These are phyloP conservation scores for Epinephelus moara DNA, from an alignment of 2,113 vertebrate species.

Conservation along the genomic window DNA sequence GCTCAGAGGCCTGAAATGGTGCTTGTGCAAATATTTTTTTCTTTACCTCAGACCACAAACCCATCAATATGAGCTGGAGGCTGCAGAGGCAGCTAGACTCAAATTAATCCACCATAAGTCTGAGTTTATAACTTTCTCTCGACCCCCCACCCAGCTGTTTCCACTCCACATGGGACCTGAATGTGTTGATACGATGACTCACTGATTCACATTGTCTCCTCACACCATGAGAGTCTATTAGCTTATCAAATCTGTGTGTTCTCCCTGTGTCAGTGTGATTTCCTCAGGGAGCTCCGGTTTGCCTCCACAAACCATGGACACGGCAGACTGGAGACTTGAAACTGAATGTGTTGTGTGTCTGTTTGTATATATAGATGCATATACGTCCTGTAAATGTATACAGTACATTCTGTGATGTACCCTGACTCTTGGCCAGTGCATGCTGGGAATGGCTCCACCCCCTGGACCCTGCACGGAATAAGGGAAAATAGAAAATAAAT, in stretches of 20 bases:
- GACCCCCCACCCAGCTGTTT: background rate
- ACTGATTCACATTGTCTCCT: background rate
- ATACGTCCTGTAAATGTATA: constrained; percentile 27
- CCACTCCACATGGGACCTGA: constrained; percentile 1
- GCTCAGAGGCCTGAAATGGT: constrained; percentile 43
- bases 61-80: constrained; percentile 40
- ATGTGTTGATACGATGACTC: background rate
- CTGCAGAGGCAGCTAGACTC: constrained; percentile 6
- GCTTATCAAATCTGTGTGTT: background rate
- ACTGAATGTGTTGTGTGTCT: constrained; percentile 34
- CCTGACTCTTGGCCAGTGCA: constrained; percentile 7
- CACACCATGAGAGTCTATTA: background rate
- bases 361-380: constrained; percentile 45
- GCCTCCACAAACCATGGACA: constrained; percentile 42
- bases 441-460: constrained; percentile 22
- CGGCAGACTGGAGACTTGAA: background rate
- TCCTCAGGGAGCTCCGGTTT: constrained; percentile 26
- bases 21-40: constrained; percentile 57
- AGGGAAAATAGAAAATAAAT: constrained; percentile 2
- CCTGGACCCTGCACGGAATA: background rate
- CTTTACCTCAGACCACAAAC: constrained; percentile 44
- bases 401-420: constrained; percentile 27
- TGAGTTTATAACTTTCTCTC: background rate
- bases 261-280: constrained; percentile 11
- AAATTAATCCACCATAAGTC: constrained; percentile 10